phyloP scores from a whole-genome alignment of 2,113 vertebrate species.

The Telmatochromis sp. region DNA sequence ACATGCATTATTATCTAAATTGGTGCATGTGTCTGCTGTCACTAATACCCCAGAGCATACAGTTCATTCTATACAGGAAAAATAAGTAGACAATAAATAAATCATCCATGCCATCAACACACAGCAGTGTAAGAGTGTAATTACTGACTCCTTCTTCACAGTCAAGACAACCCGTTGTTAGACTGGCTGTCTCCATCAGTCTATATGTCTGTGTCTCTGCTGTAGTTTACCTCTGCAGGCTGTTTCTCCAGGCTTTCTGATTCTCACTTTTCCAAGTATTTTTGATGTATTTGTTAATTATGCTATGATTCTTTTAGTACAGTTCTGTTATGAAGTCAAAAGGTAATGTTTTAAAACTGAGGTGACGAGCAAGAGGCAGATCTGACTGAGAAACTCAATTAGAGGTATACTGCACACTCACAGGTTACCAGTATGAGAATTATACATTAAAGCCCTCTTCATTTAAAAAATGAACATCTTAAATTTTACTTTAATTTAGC shows the following conservation, averaged over 20 bases:
- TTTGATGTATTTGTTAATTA: background rate
- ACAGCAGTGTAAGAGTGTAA: background rate
- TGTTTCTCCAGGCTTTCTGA: background rate
- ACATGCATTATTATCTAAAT: rapidly evolving
- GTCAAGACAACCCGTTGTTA: background rate
- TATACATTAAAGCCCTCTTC: rapidly evolving
- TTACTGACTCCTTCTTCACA: background rate
- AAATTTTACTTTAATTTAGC: rapidly evolving
- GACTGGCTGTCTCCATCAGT: background rate
- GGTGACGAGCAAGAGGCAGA: rapidly evolving
- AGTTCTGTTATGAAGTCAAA: background rate
- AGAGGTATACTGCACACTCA: background rate
- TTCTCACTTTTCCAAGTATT: background rate
- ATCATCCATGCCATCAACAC: background rate
- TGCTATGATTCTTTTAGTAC: background rate
- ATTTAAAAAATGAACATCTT: background rate
- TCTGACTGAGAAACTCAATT: background rate
- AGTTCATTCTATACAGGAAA: background rate
- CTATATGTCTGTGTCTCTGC: background rate
- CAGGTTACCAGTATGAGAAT: rapidly evolving
- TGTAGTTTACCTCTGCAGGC: background rate
- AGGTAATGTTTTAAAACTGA: background rate
- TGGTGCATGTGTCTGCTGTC: background rate
- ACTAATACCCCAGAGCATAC: background rate
- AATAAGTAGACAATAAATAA: background rate